Evolutionary conservation across 1,140 invertebrate species (phyloP).

Genomic region (Diorhabda elongata): DNA sequence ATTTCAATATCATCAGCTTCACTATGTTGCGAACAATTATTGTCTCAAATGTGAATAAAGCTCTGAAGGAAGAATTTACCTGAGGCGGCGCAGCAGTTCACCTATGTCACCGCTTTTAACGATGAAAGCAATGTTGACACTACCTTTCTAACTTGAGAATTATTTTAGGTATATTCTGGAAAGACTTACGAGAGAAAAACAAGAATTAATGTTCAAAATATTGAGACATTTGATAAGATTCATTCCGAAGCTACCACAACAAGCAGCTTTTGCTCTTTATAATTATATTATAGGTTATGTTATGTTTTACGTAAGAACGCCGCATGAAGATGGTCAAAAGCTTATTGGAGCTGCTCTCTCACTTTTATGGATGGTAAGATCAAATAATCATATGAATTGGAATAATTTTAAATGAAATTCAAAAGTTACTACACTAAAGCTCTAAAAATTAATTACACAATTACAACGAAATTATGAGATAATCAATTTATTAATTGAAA

Average conservation of each 20-base stretch:
- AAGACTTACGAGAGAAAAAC: constrained; percentile 89
- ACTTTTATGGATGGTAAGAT: constrained; percentile 88
- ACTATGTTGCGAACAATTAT: too few relatives aligned
- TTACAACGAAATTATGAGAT: too few relatives aligned
- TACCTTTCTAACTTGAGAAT: constrained; percentile 54
- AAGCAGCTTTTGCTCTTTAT: constrained; percentile 97
- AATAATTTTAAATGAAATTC: background rate
- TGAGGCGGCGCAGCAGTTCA: too few relatives aligned
- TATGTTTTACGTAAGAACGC: constrained; percentile 97
- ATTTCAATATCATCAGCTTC: too few relatives aligned
- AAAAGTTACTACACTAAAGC: too few relatives aligned
- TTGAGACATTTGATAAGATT: constrained; percentile 89
- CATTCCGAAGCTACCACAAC: constrained; percentile 89
- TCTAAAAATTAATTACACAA: too few relatives aligned
- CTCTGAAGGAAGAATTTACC: too few relatives aligned
- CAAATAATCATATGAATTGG: background rate
- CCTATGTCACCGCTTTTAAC: background rate
- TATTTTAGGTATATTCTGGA: constrained; percentile 77
- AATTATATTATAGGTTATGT: constrained; percentile 99
- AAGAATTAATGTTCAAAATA: constrained; percentile 93
- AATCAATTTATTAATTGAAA: background rate
- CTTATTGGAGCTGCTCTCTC: constrained; percentile 88
- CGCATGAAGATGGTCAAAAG: constrained; percentile 90
- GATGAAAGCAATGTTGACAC: background rate
- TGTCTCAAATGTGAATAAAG: too few relatives aligned